Evolutionary conservation across 2,888 invertebrate species (phyloP).

Genomic region (Hyalella azteca): DNA sequence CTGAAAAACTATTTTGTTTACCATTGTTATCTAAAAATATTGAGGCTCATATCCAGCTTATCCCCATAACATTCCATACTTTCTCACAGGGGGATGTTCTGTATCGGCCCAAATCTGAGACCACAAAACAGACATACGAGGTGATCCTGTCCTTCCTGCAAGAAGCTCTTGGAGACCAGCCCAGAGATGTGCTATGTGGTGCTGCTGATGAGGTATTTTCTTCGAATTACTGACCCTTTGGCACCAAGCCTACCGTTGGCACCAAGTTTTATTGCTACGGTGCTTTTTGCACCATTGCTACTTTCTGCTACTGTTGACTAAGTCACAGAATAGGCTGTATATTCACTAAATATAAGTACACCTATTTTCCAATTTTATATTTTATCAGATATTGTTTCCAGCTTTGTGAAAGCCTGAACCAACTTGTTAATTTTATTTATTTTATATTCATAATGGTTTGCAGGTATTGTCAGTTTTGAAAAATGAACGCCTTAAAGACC

Average conservation of each 20-base stretch:
- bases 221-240: no score
- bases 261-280: no score
- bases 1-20: no score
- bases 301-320: neutral
- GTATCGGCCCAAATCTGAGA: slow-evolving; percentile 95
- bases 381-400: no score
- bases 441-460: no score
- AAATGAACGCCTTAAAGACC: slow-evolving; percentile 91
- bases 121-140: slow-evolving; percentile 97
- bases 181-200: slow-evolving; percentile 94
- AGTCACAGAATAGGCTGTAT: no score
- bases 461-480: slow-evolving; percentile 86
- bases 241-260: no score
- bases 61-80: no score
- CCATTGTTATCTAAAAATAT: no score
- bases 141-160: slow-evolving; percentile 94
- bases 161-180: slow-evolving; percentile 94
- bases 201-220: slow-evolving; percentile 87
- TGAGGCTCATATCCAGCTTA: no score
- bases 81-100: slow-evolving; percentile 70
- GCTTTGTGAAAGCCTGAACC: neutral
- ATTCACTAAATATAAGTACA: no score
- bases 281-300: neutral
- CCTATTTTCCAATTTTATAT: no score
- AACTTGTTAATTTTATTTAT: neutral